phyloP scores from a whole-genome alignment of 2,113 vertebrate genomes.

The Microtus montanus region DNA sequence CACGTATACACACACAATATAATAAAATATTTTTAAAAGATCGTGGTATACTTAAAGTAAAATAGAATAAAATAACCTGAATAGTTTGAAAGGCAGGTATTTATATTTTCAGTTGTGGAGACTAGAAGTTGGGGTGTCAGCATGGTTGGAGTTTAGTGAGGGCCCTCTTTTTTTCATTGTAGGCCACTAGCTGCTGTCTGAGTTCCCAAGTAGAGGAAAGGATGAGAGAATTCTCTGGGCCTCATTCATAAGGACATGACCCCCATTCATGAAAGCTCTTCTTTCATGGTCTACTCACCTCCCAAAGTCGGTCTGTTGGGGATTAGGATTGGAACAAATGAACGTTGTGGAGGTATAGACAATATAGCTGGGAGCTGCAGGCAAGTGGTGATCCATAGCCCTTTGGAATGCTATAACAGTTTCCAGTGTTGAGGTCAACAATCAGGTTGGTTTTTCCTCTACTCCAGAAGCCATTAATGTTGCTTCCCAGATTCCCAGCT shows the following conservation, averaged over 20 bases:
- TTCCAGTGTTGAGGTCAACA: background rate
- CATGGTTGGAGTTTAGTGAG: background rate
- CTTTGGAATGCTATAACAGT: background rate
- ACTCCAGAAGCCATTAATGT: background rate
- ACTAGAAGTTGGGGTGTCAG: background rate
- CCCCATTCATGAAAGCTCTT: background rate
- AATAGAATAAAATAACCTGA: background rate
- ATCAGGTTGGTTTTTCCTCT: background rate
- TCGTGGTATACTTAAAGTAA: background rate
- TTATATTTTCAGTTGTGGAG: background rate
- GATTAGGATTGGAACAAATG: background rate
- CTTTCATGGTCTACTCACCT: background rate
- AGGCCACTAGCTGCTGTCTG: background rate
- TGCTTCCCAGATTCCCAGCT: constrained; percentile 30
- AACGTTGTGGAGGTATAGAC: background rate
- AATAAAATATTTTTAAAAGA: background rate
- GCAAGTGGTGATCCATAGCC: background rate
- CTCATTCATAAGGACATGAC: background rate
- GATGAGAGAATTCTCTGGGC: background rate
- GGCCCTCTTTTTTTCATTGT: background rate
- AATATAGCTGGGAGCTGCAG: background rate
- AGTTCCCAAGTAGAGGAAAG: background rate
- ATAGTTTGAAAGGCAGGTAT: background rate
- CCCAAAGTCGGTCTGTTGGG: background rate
- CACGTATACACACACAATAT: background rate